These are phyloP conservation scores for Hoplodrina blanda DNA, from an alignment of 2,888 invertebrate species.

Conservation along the genomic window DNA sequence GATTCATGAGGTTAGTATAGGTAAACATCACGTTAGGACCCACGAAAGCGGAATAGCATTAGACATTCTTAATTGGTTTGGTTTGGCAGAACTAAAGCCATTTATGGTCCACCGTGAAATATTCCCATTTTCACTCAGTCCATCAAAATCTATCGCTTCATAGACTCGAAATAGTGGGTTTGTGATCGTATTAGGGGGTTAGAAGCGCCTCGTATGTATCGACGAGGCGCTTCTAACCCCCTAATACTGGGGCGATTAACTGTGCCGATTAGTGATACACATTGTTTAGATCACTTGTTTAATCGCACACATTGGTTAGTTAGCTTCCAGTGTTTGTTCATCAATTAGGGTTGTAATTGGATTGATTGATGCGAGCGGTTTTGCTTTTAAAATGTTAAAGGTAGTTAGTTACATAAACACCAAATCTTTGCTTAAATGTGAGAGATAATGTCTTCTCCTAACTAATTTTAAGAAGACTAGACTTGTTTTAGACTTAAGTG, in stretches of 20 bases:
- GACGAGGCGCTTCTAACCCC: conserved; percentile 24
- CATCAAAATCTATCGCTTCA: conserved; percentile 14
- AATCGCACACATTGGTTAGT: conserved; percentile 46
- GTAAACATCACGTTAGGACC: no score
- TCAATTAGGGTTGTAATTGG: conserved; percentile 29
- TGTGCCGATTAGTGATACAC: conserved; percentile 52
- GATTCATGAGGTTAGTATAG: no score
- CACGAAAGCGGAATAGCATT: no score
- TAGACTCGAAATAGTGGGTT: background rate
- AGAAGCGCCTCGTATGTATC: conserved; percentile 26
- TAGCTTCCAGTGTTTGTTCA: conserved; percentile 33
- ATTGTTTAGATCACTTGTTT: conserved; percentile 60
- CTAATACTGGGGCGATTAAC: conserved; percentile 49
- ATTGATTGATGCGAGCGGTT: conserved; percentile 20
- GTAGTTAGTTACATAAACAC: background rate
- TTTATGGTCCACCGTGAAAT: no score
- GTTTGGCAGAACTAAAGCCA: no score
- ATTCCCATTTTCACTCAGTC: background rate
- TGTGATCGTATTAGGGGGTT: conserved; percentile 38
- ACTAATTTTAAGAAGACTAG: no score
- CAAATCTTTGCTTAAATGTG: background rate
- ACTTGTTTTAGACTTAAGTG: no score
- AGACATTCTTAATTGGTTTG: no score
- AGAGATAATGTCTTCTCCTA: no score
- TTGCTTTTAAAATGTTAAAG: background rate